These are phyloP conservation scores for Latrodectus elegans DNA, from an alignment of 2,888 invertebrate genomes.

Conservation along the genomic window DNA sequence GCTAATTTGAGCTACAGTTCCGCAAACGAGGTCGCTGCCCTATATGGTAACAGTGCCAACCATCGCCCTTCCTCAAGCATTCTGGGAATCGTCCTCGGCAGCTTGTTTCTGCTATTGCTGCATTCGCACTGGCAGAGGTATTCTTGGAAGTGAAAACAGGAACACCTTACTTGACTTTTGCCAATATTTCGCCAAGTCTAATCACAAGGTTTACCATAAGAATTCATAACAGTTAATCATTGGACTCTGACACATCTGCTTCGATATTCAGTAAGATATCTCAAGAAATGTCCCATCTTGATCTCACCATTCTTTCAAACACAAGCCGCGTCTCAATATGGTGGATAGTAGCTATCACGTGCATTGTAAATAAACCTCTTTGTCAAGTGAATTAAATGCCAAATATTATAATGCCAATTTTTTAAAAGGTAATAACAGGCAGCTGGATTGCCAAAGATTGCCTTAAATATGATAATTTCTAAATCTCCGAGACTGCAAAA, in stretches of 20 bases:
- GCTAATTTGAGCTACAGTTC: conserved; percentile 20
- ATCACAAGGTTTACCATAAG: conserved; percentile 27
- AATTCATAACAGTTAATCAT: conserved; percentile 15
- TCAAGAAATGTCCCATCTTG: conserved; percentile 36
- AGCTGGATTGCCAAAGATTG: too few relatives aligned
- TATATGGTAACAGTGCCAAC: conserved; percentile 22
- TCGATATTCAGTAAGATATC: background rate
- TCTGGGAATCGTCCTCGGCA: background rate
- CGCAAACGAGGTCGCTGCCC: conserved; percentile 42
- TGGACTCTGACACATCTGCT: conserved; percentile 1
- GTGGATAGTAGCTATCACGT: background rate
- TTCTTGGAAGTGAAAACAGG: conserved; percentile 26
- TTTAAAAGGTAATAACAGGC: too few relatives aligned
- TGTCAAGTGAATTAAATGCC: too few relatives aligned
- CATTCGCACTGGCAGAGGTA: conserved; percentile 4
- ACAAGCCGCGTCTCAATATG: background rate
- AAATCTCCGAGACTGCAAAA: too few relatives aligned
- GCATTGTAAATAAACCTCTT: background rate
- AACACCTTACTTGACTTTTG: conserved; percentile 21
- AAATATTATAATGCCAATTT: too few relatives aligned
- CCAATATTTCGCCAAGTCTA: conserved; percentile 30
- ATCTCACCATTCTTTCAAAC: background rate
- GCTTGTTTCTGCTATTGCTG: background rate
- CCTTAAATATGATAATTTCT: too few relatives aligned
- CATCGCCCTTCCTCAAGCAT: conserved; percentile 3